Evolutionary conservation across 2,888 invertebrate species (phyloP), one percentile per base, ranked within the genome.

Genomic region (Myathropa florea): DNA sequence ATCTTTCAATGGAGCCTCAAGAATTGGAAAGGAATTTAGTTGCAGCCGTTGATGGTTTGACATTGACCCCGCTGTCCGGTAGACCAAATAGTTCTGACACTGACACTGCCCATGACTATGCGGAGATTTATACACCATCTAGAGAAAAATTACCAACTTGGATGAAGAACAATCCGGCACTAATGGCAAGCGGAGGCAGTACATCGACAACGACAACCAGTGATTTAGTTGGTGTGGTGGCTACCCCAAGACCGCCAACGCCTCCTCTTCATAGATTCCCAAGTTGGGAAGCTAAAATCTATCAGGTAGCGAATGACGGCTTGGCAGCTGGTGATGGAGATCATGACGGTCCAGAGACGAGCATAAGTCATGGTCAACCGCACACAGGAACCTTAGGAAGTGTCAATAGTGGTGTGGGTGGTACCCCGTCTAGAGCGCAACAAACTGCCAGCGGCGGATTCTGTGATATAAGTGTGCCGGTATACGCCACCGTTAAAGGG

Each of bases 241-340:
- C 80, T 2, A 92, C 92, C 46, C 93, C 94, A 2, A 93, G 95
- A 88, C 96, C 98, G 0, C 98, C 98, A 14, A 98, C 98, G 0
- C 98, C 98, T 26, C 98, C 98, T 0, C 92, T 98, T 73, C 98
- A 98, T 92, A 94, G 98, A 91, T 97, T 97, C 92, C 97, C 97
- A 4, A 97, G 97, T 90, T 98, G 98, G 98, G 98, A 98, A 93
- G 98, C 97, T n/a, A 96, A 98, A 92, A 98, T 98, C 90, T 98
- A 98, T 92, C 97, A 98, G 94, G 97, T 97, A 72, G 94, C 94
- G 59, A 94, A 94, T 88, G 94, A 94, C 91, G 94, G 94, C 0
- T 90, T 94, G 53, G 92, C 94, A 88, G 90, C 93, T 89, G 88
- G 93, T 88, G 89, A 93, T 90, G 88, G 82, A 39, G 88, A 93